Evolutionary conservation across 2,113 vertebrate species (phyloP).

Genomic region (Corvus hawaiiensis): DNA sequence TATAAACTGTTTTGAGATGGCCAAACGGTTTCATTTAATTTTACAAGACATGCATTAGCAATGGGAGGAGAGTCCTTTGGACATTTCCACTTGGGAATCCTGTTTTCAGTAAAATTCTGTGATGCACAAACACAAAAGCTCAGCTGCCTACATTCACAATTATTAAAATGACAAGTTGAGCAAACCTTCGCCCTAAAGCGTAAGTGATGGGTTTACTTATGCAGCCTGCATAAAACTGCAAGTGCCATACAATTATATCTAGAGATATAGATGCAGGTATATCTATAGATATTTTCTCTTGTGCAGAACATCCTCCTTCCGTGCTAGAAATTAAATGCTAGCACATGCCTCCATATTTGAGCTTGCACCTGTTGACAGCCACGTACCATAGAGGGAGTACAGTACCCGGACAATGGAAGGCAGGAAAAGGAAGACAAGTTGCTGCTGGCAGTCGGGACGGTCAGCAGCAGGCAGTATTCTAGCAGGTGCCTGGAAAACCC

Average conservation of each 20-base stretch:
- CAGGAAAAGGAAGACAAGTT: constrained; percentile 26
- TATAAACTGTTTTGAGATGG: constrained; percentile 56
- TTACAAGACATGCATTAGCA: constrained; percentile 56
- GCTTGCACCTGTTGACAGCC: constrained; percentile 21
- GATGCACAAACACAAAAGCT: constrained; percentile 73
- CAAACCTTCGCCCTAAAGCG: constrained; percentile 45
- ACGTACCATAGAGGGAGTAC: constrained; percentile 36
- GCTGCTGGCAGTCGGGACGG: not conserved
- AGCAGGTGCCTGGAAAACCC: constrained; percentile 64
- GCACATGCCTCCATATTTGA: not conserved
- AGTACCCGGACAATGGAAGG: constrained; percentile 41
- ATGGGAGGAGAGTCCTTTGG: constrained; percentile 73
- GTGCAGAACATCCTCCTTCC: constrained; percentile 41
- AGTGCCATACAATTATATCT: constrained; percentile 40
- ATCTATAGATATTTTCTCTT: constrained; percentile 53
- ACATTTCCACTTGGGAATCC: constrained; percentile 75
- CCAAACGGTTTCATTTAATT: constrained; percentile 53
- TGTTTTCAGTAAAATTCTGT: constrained; percentile 76
- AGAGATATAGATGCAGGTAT: constrained; percentile 50
- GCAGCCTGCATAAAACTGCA: constrained; percentile 70
- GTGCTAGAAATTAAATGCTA: not conserved
- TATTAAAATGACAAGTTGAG: constrained; percentile 50
- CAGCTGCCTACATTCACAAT: constrained; percentile 66
- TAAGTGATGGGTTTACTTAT: constrained; percentile 62
- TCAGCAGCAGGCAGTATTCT: constrained; percentile 53